phyloP scores from a whole-genome alignment of 2,113 vertebrate genomes.

The Paramormyrops kingsleyae region DNA sequence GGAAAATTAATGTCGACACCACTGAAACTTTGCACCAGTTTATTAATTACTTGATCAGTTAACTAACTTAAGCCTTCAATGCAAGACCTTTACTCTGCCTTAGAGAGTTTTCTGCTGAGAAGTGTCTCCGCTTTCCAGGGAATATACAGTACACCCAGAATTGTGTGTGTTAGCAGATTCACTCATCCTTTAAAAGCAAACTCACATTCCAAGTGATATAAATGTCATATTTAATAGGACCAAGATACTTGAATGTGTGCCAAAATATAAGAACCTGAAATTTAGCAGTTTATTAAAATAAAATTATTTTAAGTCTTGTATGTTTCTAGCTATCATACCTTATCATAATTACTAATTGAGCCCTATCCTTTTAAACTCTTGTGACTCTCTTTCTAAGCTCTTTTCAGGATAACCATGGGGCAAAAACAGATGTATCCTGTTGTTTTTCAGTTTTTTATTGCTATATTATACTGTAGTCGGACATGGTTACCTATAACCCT shows the following conservation, averaged over 20 bases:
- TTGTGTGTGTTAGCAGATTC: not conserved
- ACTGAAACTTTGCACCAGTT: not conserved
- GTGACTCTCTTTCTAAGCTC: not conserved
- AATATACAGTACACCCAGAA: not conserved
- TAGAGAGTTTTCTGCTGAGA: not conserved
- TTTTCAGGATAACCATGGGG: not conserved
- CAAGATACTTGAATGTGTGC: not conserved
- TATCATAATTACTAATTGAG: not conserved
- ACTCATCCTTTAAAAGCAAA: not conserved
- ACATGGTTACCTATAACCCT: constrained; percentile 4
- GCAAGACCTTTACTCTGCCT: not conserved
- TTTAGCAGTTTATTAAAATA: not conserved
- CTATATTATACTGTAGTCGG: not conserved
- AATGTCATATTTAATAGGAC: not conserved
- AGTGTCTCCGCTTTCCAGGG: not conserved
- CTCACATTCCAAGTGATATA: not conserved
- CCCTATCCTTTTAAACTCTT: not conserved
- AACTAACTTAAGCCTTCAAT: not conserved
- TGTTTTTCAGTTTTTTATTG: not conserved
- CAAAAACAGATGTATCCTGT: not conserved
- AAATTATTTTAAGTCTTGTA: not conserved
- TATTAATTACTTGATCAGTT: not conserved
- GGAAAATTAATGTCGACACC: not conserved
- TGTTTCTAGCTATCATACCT: not conserved
- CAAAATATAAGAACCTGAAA: not conserved